Evolutionary conservation across 2,113 vertebrate species (phyloP).

Genomic region (Columba livia): DNA sequence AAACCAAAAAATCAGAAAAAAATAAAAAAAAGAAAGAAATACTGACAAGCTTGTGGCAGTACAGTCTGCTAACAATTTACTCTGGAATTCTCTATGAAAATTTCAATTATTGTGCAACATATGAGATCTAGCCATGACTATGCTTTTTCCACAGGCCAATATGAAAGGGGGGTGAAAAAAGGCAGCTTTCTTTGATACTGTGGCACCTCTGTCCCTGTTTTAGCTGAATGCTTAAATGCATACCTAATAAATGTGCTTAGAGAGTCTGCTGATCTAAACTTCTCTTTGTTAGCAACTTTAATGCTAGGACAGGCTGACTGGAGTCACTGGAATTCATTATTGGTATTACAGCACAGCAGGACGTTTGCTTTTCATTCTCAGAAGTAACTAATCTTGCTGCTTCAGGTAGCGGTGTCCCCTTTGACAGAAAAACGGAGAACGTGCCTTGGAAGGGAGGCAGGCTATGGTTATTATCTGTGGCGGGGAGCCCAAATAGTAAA

Average conservation of each 20-base stretch:
- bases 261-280: not conserved
- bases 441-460: not conserved
- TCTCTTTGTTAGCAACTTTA: not conserved
- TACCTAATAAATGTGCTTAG: not conserved
- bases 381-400: not conserved
- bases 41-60: conserved; percentile 1
- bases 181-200: not conserved
- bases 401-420: not conserved
- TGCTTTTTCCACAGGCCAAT: not conserved
- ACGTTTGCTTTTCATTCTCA: not conserved
- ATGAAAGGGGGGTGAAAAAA: not conserved
- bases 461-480: not conserved
- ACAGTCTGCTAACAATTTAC: conserved; percentile 31
- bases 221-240: not conserved
- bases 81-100: conserved; percentile 34
- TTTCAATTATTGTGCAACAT: conserved; percentile 24
- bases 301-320: not conserved
- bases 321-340: not conserved
- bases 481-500: not conserved
- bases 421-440: not conserved
- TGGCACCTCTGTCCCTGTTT: not conserved
- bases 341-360: not conserved
- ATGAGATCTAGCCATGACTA: not conserved
- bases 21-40: not conserved
- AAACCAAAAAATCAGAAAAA: not conserved